Base-by-base conservation (phyloP, 2,797 vertebrate genomes). In the Phrynocephalus vlangalii region DNA sequence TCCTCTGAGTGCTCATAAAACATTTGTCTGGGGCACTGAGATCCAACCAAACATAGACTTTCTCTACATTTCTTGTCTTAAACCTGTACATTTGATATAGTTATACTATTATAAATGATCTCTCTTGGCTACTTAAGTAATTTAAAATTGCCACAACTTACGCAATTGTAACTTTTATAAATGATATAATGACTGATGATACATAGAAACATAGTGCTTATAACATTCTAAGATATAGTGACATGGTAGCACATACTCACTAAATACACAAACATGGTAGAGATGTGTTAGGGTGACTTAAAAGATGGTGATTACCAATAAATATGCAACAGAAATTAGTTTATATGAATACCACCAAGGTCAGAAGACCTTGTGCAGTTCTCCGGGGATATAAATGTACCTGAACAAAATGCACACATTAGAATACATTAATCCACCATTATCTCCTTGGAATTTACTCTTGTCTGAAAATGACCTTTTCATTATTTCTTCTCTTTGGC, bases 401-500 rank as follows among this genome's bases (percentile, higher is more conserved):
- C 38, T 24, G 1, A 83, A 71, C 79, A 84, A 0, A 1, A 1
- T 28, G 75, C 18, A 73, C 86, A 56, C 71, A 86, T 6, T 83
- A 77, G 30, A 82, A 6, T 80, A 15, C n/a, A 84, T 82, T 73
- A 89, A 15, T 1, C 30, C 83, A 73, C n/a, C 16, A 56, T 11
- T 86, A 1, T 71, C 70, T 87, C 44, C 84, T 33, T 70, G 38
- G 28, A 70, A 79, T 79, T 80, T 73, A 50, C 70, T 79, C 48
- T 30, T 84, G 75, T 86, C 4, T 75, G 28, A 72, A 88, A 87
- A 83, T 67, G 1, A 28, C 52, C 20, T 86, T 91, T 88, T 70
- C 22, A 80, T 66, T 86, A 68, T 87, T 60, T 83, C n/a, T 60
- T 20, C 3, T 79, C 72, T 18, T 5, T 79, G 33, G 6, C 89